Percentiles rank a stretch among this genome's conserved stretches.
These are phyloP conservation scores for Myotis daubentonii DNA, from an alignment of 2,797 vertebrate genomes.

Conservation along the genomic window DNA sequence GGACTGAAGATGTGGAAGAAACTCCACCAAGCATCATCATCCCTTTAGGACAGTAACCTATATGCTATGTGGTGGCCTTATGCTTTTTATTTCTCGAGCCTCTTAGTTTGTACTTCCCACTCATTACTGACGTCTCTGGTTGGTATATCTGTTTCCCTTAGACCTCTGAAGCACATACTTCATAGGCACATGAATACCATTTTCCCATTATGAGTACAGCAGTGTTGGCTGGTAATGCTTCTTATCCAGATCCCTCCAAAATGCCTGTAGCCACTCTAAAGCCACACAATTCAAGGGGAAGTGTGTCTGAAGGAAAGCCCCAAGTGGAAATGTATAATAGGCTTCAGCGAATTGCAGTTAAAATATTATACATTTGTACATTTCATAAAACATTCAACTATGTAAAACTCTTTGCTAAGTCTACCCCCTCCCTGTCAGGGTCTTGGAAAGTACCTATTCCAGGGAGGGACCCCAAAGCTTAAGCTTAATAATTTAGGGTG, in stretches of 20 bases:
- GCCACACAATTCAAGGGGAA: not conserved
- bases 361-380: not conserved
- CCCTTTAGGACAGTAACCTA: not conserved
- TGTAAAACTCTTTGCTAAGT: constrained; percentile 29
- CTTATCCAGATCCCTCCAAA: not conserved
- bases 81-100: not conserved
- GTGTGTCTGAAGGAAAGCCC: not conserved
- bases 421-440: not conserved
- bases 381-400: constrained; percentile 29
- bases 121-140: not conserved
- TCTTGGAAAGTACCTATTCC: not conserved
- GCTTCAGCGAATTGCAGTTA: not conserved
- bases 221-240: not conserved
- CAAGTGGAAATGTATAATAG: not conserved
- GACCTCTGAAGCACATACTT: not conserved
- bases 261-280: not conserved
- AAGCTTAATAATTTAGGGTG: constrained; percentile 2
- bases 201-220: not conserved
- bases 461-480: not conserved
- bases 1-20: not conserved
- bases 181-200: not conserved
- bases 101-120: constrained; percentile 19
- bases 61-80: not conserved
- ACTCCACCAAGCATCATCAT: not conserved
- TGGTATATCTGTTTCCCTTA: not conserved